Conservation (phyloP, 2,888 invertebrate species). For the Pristionchus entomophagus region DNA sequence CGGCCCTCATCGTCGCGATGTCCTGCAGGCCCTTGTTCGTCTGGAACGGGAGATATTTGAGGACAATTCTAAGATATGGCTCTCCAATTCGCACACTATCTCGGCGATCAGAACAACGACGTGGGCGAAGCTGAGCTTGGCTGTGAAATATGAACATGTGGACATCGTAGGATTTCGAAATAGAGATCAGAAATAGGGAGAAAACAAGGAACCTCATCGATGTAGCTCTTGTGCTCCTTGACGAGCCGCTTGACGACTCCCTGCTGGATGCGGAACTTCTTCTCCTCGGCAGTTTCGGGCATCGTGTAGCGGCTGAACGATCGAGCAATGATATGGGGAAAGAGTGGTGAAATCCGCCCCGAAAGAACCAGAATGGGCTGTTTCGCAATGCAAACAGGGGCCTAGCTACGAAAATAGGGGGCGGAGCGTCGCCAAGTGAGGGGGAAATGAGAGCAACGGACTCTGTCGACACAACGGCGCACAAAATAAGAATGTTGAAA, state of each 20-base stretch:
- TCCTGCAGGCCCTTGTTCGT: constrained; percentile 36
- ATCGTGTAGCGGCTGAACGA: background rate
- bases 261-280: constrained; percentile 47
- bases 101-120: no score
- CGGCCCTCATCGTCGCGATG: constrained; percentile 5
- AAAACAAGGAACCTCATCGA: constrained; percentile 16
- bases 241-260: constrained; percentile 44
- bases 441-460: background rate
- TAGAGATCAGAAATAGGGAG: background rate
- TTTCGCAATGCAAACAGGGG: constrained; percentile 29
- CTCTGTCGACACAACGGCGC: background rate
- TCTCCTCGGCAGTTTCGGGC: constrained; percentile 47
- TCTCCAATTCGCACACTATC: no score
- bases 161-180: no score
- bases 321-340: background rate
- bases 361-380: background rate
- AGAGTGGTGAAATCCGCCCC: background rate
- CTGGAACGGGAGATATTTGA: constrained; percentile 22
- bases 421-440: background rate
- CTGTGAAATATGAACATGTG: no score
- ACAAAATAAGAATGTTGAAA: background rate
- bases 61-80: no score
- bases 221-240: constrained; percentile 48
- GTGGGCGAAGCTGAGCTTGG: no score
- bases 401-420: background rate